These are phyloP conservation scores for Archaeoteleia sp. DNA, from an alignment of 2,888 invertebrate genomes.

Conservation along the genomic window DNA sequence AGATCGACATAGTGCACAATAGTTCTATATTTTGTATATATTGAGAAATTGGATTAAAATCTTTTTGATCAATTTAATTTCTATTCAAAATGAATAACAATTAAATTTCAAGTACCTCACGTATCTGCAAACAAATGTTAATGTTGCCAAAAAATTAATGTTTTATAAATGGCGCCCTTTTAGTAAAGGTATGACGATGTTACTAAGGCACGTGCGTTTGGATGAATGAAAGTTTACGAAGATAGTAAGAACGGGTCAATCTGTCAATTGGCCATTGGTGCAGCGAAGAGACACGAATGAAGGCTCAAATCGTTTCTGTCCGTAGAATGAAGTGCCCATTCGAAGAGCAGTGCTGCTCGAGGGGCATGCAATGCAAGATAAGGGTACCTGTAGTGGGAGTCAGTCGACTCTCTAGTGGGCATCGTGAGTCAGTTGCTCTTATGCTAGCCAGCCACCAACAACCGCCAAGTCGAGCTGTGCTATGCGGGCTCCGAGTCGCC, in stretches of 20 bases:
- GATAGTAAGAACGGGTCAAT: conserved; percentile 30
- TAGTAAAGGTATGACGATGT: neutral
- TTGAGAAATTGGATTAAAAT: no score
- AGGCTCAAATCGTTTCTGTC: conserved; percentile 27
- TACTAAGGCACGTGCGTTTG: conserved; percentile 15
- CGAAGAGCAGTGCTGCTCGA: conserved; percentile 38
- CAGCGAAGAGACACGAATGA: conserved; percentile 24
- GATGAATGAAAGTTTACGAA: conserved; percentile 35
- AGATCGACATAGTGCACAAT: no score
- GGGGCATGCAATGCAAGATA: conserved; percentile 63
- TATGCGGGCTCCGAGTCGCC: conserved; percentile 15
- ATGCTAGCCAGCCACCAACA: conserved; percentile 69
- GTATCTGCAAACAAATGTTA: no score
- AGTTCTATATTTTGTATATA: no score
- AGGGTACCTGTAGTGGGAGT: conserved; percentile 69
- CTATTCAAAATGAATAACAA: no score
- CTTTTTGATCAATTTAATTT: no score
- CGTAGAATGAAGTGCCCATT: conserved; percentile 20
- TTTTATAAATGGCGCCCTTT: neutral
- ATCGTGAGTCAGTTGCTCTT: conserved; percentile 72
- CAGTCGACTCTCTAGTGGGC: conserved; percentile 65
- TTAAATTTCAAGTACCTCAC: no score
- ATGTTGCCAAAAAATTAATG: no score
- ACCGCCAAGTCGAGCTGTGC: conserved; percentile 45
- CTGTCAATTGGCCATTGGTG: conserved; percentile 30